Conservation (phyloP, 2,888 invertebrate species). For the Timema cristinae region DNA sequence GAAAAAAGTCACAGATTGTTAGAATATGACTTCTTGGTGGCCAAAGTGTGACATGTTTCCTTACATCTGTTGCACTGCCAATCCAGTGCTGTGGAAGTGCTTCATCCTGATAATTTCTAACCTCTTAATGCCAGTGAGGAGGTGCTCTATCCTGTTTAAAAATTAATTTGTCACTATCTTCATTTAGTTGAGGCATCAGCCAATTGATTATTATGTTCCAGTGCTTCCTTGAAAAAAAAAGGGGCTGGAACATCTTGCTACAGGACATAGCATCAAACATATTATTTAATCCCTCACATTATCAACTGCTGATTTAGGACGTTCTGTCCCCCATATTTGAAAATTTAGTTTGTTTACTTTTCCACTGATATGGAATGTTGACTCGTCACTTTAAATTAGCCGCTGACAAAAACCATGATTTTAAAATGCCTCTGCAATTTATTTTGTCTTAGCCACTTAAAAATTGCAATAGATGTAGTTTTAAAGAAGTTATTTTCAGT, state of each 20-base stretch:
- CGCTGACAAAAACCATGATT: background rate
- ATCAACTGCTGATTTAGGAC: background rate
- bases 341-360: background rate
- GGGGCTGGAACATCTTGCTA: slow-evolving; percentile 1
- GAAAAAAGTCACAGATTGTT: no score
- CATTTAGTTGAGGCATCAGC: no score
- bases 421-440: background rate
- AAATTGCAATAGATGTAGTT: background rate
- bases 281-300: slow-evolving; percentile 12
- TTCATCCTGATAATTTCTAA: no score
- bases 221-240: background rate
- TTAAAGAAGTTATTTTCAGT: background rate
- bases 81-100: no score
- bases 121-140: background rate
- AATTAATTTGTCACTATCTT: no score
- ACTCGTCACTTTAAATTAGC: no score
- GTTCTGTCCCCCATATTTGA: background rate
- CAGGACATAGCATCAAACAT: slow-evolving; percentile 6
- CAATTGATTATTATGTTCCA: no score
- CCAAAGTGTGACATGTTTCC: no score
- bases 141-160: background rate
- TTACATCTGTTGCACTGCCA: no score
- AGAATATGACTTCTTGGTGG: no score
- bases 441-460: background rate
- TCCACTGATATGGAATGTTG: no score